Evolutionary conservation across 2,113 vertebrate species (phyloP), one percentile per base, ranked within the genome.

Genomic region (Paramisgurnus dabryanus): DNA sequence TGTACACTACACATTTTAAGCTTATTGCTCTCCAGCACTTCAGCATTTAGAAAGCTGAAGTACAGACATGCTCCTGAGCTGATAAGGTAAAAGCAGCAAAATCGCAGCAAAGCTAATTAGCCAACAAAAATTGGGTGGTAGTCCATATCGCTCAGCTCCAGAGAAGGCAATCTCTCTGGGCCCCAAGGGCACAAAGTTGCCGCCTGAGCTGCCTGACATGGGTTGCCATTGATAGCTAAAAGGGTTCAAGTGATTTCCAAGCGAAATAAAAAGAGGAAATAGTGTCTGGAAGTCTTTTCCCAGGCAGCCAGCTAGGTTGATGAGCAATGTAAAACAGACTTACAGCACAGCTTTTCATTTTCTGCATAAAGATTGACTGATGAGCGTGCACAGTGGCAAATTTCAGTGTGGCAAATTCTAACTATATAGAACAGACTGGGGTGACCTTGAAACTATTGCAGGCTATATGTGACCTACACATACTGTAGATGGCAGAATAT

Each of bases 31-130:
- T 55, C 13, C 55, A 68, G 71, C 63, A 66, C 39, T 55, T 58
- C 55, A 68, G 78, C 63, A 66, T 11, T 58, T 57, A 68, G 58
- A 66, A 60, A 70, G 66, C 64, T 78, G 81, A 65, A 67, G 80
- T 66, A 67, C 85, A 81, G 83, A 88, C 80, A 82, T 83, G 87
- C 85, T 72, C 82, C 45, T 68, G 76, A 83, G 68, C 83, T 80
- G 88, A 92, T 92, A 92, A 91, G 87, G 84, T 85, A 89, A 87
- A 80, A 82, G 85, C 86, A 86, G 87, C 67, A 74, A 87, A 87
- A 88, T 86, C 85, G 87, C 88, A 84, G 89, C 90, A 89, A 89
- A 90, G 85, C 84, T 92, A 92, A 93, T 93, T 93, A 93, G 88
- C 92, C 89, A 82, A 88, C 90, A 89, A 88, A 91, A 91, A 91